Base-by-base conservation (phyloP, 1,140 invertebrate genomes). In the Cyphomyrmex costatus region DNA sequence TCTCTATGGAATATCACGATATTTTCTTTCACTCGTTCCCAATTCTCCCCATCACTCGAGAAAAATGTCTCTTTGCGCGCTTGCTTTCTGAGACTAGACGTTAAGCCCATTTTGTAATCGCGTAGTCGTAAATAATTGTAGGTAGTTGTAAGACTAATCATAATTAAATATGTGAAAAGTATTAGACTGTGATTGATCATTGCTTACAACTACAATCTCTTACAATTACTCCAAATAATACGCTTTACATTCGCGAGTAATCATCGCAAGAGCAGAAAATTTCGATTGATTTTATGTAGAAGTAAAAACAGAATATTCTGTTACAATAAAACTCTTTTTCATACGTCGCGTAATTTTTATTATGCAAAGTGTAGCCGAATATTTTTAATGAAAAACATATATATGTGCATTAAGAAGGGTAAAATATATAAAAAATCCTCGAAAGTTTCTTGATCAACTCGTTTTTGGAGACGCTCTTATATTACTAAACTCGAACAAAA, bases 1-100 rank as follows among this genome's bases (percentile, higher is more conserved):
- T 93, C 88, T 93, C 88, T 80, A 82, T 49, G 92, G 88, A 94
- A 86, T 66, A 90, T 82, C 86, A 65, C 58, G 85, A 88, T 88
- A 80, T 87, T 83, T 89, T 89, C 71, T 68, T 68, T 46, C 42
- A 65, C 33, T 46, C 12, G 2, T 53, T 78, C 7, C 49, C 60
- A 21, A 58, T 49, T 58, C 77, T 84, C 30, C 24, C 70, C 85
- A 30, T 8, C 19, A 7, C 36, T 14, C 10, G n/a, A 46, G 12
- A 53, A 85, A 85, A 85, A 77, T 33, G 46, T n/a, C 42, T 30
- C 42, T 56, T 36, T 14, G 16, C 51, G 3, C 51, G 12, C 36
- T 82, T n/a, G 6, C 21, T 80, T 27, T 19, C 7, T n/a, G 36
- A 14, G 30, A 68, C 56, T 49, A 33, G 61, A 30, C 65, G 36